A percentile compares a stretch with the other conserved stretches of the same genome.
These are phyloP conservation scores for Corvus hawaiiensis DNA, from an alignment of 2,113 vertebrate genomes.

Conservation along the genomic window DNA sequence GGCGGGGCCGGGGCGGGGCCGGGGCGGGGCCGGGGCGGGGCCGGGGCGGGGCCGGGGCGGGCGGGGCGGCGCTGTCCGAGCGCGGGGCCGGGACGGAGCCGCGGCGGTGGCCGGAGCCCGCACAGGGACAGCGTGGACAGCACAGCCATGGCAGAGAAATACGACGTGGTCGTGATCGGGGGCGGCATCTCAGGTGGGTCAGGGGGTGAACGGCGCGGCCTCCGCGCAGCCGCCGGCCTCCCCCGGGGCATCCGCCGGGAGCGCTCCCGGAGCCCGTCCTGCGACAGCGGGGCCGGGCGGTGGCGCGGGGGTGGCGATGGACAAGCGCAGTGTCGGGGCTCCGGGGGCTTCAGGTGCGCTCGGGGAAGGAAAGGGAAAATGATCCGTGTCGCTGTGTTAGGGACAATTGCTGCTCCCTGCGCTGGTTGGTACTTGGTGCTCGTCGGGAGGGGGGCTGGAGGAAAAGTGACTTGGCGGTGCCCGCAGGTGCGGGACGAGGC, in stretches of 20 bases:
- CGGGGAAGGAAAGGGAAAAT: accelerated
- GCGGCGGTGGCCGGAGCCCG: neutral
- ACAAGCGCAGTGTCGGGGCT: accelerated
- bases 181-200: conserved; percentile 44
- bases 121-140: neutral
- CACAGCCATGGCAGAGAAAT: neutral
- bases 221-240: neutral
- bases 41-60: neutral
- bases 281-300: neutral
- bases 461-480: accelerated
- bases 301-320: neutral
- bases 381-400: accelerated
- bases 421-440: neutral
- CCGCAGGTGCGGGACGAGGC: neutral
- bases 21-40: neutral
- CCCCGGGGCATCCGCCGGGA: neutral
- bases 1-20: neutral
- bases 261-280: neutral
- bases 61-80: neutral
- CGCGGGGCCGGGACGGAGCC: neutral
- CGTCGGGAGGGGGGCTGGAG: neutral
- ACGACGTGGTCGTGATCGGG: conserved; percentile 39
- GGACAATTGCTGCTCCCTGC: neutral
- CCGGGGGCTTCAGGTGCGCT: no score
- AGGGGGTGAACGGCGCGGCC: neutral